A percentile compares a stretch with the other conserved stretches of the same genome.
phyloP scores from a whole-genome alignment of 2,888 invertebrate species.

The Sarcophaga subvicina region DNA sequence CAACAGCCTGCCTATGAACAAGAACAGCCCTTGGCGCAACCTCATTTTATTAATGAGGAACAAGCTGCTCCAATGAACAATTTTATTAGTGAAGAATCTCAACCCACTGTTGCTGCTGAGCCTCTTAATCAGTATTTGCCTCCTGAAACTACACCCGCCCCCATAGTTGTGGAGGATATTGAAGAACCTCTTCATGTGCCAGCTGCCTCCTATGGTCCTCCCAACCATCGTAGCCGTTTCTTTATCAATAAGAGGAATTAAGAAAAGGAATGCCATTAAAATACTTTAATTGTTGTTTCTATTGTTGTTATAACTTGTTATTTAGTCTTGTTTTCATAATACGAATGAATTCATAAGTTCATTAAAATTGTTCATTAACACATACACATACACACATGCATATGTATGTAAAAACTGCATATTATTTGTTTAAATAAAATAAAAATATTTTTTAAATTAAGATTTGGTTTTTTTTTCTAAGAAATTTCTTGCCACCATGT shows the following conservation, averaged over 20 bases:
- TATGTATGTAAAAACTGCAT: neutral
- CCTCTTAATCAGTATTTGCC: constrained; percentile 76
- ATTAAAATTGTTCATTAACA: neutral
- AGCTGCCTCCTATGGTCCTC: constrained; percentile 85
- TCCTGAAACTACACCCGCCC: constrained; percentile 73
- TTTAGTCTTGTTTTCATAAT: neutral
- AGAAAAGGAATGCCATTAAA: constrained; percentile 62
- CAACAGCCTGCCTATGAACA: constrained; percentile 71
- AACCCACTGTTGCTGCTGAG: constrained; percentile 70
- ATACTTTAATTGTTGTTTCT: neutral
- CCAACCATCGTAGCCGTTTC: constrained; percentile 84
- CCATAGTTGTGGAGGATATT: constrained; percentile 74
- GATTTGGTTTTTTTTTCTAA: neutral
- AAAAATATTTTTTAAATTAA: neutral
- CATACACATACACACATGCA: neutral
- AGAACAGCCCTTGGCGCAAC: constrained; percentile 17
- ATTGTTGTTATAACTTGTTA: constrained; percentile 25
- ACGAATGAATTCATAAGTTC: neutral
- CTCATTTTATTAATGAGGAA: constrained; percentile 70
- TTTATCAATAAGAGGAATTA: constrained; percentile 74
- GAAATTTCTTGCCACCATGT: no score
- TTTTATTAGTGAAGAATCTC: constrained; percentile 72
- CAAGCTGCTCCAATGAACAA: constrained; percentile 72
- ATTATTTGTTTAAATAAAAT: neutral
- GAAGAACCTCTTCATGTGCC: constrained; percentile 73